Evolutionary conservation across 2,113 vertebrate species (phyloP).

Genomic region (Petrocephalus microphthalmus): DNA sequence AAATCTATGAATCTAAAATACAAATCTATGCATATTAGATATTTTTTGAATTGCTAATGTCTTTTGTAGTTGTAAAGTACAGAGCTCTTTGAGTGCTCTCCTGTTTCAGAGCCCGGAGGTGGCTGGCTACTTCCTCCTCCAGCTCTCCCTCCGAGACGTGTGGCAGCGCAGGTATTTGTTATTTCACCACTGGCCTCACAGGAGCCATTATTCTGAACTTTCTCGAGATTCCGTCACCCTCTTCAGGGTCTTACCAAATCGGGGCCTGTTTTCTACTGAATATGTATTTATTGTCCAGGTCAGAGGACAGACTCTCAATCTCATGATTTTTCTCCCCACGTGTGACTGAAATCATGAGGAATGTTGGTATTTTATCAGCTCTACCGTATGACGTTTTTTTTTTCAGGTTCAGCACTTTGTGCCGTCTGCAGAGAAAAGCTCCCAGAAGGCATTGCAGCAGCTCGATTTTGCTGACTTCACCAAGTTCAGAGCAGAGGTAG

Average conservation of each 20-base stretch:
- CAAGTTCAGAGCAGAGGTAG: constrained; percentile 61
- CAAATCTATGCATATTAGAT: background rate
- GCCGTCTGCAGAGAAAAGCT: constrained; percentile 36
- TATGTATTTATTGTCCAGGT: background rate
- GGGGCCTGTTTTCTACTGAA: background rate
- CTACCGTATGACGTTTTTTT: constrained; percentile 6
- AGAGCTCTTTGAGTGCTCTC: constrained; percentile 20
- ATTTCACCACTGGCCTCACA: background rate
- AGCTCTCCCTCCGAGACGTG: constrained; percentile 82
- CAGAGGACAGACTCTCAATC: background rate
- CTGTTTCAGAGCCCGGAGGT: constrained; percentile 60
- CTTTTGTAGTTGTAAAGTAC: background rate
- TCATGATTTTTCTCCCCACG: background rate
- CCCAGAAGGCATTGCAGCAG: constrained; percentile 48
- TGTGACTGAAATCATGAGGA: background rate
- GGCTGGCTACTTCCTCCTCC: constrained; percentile 77
- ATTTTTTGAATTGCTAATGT: background rate
- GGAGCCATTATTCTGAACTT: background rate
- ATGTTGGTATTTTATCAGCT: background rate
- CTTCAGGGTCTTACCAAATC: background rate
- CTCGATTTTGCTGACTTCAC: constrained; percentile 61
- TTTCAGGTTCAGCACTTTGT: constrained; percentile 53
- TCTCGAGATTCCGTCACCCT: background rate
- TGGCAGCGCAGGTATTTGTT: constrained; percentile 69
- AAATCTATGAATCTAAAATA: background rate